phyloP scores from a whole-genome alignment of 92 coral and sea anemone species.

The Porites lobata region DNA sequence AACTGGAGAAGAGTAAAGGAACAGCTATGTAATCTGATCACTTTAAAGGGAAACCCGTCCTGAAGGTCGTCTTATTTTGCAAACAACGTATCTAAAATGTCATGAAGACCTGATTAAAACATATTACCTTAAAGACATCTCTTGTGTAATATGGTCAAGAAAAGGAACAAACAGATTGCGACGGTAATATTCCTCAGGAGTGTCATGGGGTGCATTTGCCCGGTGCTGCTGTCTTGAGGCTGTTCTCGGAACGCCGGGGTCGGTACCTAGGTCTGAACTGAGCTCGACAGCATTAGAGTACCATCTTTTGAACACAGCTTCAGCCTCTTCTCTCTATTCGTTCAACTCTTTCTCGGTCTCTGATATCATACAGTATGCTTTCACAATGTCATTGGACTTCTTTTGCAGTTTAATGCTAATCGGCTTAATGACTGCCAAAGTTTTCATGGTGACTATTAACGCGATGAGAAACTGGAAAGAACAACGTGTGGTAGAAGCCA shows the following conservation, averaged over 20 bases:
- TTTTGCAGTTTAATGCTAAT: constrained; percentile 63
- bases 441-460: constrained; percentile 57
- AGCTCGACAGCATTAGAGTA: constrained; percentile 43
- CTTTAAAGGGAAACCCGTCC: constrained; percentile 46
- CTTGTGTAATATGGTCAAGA: constrained; percentile 47
- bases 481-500: constrained; percentile 45
- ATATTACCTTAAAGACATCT: constrained; percentile 15
- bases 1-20: constrained; percentile 55
- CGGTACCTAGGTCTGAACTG: constrained; percentile 44
- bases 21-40: constrained; percentile 54
- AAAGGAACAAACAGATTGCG: constrained; percentile 53
- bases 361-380: constrained; percentile 61
- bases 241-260: constrained; percentile 54
- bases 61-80: constrained; percentile 45
- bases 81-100: constrained; percentile 42
- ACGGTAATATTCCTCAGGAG: constrained; percentile 48
- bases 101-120: constrained; percentile 45
- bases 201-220: constrained; percentile 60
- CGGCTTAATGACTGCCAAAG: constrained; percentile 62
- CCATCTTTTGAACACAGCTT: constrained; percentile 54
- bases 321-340: constrained; percentile 44
- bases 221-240: constrained; percentile 55
- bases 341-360: constrained; percentile 49
- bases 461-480: constrained; percentile 64
- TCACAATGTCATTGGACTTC: constrained; percentile 68